These are phyloP conservation scores for Ceratothoa steindachneri DNA, from an alignment of 2,888 invertebrate species.

Conservation along the genomic window DNA sequence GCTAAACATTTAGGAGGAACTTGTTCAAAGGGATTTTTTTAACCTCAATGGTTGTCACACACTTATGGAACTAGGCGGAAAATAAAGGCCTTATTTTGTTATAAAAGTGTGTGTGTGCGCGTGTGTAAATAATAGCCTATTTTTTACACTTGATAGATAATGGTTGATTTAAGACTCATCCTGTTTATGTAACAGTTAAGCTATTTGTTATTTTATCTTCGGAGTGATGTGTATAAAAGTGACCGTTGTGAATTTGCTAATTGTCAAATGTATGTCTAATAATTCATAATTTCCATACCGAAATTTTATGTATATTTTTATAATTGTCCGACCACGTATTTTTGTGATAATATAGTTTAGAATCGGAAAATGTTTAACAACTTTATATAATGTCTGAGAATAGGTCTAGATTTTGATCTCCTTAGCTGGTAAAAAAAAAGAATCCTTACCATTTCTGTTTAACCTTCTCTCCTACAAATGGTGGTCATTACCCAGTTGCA, in stretches of 20 bases:
- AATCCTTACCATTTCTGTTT: too few relatives aligned
- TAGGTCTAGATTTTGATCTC: not conserved
- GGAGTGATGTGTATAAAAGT: not conserved
- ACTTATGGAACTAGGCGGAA: too few relatives aligned
- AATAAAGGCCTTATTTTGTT: not conserved
- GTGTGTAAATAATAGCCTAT: not conserved
- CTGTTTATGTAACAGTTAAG: not conserved
- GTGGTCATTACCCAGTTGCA: too few relatives aligned
- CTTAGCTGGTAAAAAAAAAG: not conserved
- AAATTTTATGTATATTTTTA: too few relatives aligned
- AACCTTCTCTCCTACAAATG: too few relatives aligned
- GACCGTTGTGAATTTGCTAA: not conserved
- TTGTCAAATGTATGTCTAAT: too few relatives aligned
- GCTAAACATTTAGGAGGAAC: too few relatives aligned
- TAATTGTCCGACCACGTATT: not conserved
- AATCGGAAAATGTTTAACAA: not conserved
- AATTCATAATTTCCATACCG: too few relatives aligned
- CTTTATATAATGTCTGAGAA: not conserved
- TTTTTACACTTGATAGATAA: not conserved
- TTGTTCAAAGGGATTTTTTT: too few relatives aligned
- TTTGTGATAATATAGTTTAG: not conserved
- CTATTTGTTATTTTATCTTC: not conserved
- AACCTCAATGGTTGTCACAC: too few relatives aligned
- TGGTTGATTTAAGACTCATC: not conserved
- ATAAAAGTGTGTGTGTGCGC: not conserved